Evolutionary conservation across 2,113 vertebrate species (phyloP).

Genomic region (Athene cunicularia): DNA sequence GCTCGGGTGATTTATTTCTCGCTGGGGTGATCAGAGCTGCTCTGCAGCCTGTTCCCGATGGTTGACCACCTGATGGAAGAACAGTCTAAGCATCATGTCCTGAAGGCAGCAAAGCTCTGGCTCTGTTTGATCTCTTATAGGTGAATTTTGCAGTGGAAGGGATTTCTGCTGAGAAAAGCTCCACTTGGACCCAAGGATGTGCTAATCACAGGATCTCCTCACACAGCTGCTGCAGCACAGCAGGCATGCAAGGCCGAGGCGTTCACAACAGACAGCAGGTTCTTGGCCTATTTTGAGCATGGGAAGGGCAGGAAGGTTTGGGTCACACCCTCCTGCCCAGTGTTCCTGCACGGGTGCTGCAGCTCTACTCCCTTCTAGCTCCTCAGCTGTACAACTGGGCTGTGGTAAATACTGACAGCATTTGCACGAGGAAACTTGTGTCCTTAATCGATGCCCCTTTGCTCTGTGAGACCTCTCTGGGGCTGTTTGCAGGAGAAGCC

Average conservation of each 20-base stretch:
- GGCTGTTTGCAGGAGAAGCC: background rate
- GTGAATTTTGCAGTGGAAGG: background rate
- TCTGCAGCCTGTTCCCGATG: background rate
- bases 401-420: rapidly evolving
- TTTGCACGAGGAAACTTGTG: too few relatives aligned
- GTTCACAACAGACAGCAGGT: background rate
- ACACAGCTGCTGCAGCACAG: background rate
- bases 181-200: rapidly evolving
- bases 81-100: background rate
- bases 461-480: background rate
- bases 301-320: background rate
- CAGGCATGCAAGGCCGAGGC: background rate
- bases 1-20: background rate
- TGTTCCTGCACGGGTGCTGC: rapidly evolving
- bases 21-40: background rate
- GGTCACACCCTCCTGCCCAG: too few relatives aligned
- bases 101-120: background rate
- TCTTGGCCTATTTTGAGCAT: background rate
- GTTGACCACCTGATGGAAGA: background rate
- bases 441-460: background rate
- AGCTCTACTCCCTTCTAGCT: background rate
- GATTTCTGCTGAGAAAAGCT: background rate
- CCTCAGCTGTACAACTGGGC: background rate
- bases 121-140: rapidly evolving
- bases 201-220: background rate